Evolutionary conservation across 2,888 invertebrate species (phyloP).

Genomic region (Epinotia ramella): DNA sequence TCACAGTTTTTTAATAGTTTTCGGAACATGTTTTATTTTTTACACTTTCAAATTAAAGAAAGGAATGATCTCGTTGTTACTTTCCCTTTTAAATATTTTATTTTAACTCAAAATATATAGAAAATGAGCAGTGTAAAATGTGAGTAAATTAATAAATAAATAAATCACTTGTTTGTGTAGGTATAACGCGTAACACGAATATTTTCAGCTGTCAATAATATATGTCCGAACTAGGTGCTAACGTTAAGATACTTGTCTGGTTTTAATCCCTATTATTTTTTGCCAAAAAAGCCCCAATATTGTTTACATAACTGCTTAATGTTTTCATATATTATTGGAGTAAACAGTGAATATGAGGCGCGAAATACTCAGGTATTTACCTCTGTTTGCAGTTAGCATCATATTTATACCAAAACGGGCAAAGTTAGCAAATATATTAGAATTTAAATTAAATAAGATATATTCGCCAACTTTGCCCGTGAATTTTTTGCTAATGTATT

Average conservation of each 20-base stretch:
- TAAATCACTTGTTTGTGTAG: too few relatives aligned
- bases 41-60: background rate
- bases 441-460: background rate
- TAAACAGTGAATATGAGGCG: background rate
- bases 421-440: too few relatives aligned
- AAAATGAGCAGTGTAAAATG: background rate
- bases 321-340: background rate
- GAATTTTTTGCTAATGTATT: too few relatives aligned
- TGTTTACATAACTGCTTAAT: background rate
- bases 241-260: too few relatives aligned
- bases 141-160: background rate
- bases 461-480: background rate
- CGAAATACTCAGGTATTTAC: too few relatives aligned
- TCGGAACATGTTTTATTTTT: background rate
- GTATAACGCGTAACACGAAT: too few relatives aligned
- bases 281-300: background rate
- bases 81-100: background rate
- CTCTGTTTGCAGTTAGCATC: too few relatives aligned
- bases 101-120: background rate
- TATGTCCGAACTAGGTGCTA: background rate
- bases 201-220: background rate
- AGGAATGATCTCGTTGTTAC: background rate
- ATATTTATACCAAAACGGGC: too few relatives aligned
- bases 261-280: background rate
- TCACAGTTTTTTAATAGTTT: background rate